Percentiles rank a stretch among this genome's conserved stretches.
Conservation (phyloP, 2,888 invertebrate species). For the Clunio marinus region DNA sequence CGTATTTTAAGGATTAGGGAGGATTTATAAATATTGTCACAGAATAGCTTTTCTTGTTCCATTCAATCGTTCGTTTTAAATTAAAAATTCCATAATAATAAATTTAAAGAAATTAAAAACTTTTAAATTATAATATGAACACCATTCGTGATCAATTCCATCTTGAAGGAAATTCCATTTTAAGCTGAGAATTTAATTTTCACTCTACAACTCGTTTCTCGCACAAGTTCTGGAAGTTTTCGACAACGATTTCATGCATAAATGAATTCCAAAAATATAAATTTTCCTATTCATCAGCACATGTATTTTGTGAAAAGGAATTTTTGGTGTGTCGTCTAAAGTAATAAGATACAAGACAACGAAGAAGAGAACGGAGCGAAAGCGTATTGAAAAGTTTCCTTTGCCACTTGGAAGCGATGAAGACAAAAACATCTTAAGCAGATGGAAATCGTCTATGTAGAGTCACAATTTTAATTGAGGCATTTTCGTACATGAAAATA, state of each 20-base stretch:
- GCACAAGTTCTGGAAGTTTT: slow-evolving; percentile 9
- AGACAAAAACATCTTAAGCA: slow-evolving; percentile 30
- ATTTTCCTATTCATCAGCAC: not conserved
- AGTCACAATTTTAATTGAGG: slow-evolving; percentile 22
- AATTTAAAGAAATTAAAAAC: no score
- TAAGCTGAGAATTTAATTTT: slow-evolving; percentile 4
- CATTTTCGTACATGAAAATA: slow-evolving; percentile 21
- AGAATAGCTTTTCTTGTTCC: no score
- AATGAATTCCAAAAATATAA: not conserved
- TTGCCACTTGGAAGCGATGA: not conserved
- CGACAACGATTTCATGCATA: not conserved
- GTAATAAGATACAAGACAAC: slow-evolving; percentile 10
- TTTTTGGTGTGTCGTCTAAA: no score
- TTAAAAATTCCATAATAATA: no score
- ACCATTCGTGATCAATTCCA: no score
- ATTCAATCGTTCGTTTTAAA: no score
- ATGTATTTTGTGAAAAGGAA: not conserved
- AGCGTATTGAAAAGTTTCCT: not conserved
- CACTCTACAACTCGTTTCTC: not conserved
- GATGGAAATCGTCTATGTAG: slow-evolving; percentile 26
- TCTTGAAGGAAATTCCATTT: no score
- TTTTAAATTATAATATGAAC: no score
- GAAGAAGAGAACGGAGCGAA: no score
- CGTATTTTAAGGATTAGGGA: not conserved
- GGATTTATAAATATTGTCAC: no score